Evolutionary conservation across 37 sponge, comb jelly and placozoan genomes (phyloP).

Genomic region (Ephydatia muelleri): DNA sequence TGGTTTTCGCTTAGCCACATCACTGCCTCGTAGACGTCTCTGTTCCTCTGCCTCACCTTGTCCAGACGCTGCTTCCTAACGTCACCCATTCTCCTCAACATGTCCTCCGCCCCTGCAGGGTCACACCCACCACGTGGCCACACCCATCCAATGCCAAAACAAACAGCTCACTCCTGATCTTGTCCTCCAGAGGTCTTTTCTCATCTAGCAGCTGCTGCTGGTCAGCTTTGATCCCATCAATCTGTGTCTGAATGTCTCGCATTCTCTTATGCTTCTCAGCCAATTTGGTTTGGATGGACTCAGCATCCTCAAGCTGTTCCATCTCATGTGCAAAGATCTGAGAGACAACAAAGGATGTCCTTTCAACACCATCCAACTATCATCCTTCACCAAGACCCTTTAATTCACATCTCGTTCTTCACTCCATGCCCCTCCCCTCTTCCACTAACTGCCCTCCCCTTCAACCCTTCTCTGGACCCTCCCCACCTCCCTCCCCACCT

Average conservation of each 20-base stretch:
- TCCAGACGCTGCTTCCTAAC: conserved; percentile 72
- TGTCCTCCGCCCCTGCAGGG: conserved; percentile 29
- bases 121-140: neutral
- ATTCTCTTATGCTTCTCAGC: conserved; percentile 18
- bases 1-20: conserved; percentile 90
- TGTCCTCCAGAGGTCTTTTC: conserved; percentile 5
- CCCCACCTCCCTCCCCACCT: too few relatives aligned
- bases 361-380: too few relatives aligned
- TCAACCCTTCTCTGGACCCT: too few relatives aligned
- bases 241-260: conserved; percentile 14
- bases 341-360: neutral
- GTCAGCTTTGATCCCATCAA: neutral
- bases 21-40: conserved; percentile 74
- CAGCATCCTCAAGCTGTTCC: conserved; percentile 28
- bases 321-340: conserved; percentile 44
- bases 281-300: conserved; percentile 19
- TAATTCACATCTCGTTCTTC: too few relatives aligned
- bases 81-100: conserved; percentile 69
- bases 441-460: too few relatives aligned
- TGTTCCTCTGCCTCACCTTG: conserved; percentile 48
- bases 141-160: neutral
- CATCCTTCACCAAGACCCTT: too few relatives aligned
- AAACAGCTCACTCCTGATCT: conserved; percentile 4
- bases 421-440: too few relatives aligned
- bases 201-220: conserved; percentile 17